Evolutionary conservation across 2,113 vertebrate species (phyloP).

Genomic region (Nymphicus hollandicus): DNA sequence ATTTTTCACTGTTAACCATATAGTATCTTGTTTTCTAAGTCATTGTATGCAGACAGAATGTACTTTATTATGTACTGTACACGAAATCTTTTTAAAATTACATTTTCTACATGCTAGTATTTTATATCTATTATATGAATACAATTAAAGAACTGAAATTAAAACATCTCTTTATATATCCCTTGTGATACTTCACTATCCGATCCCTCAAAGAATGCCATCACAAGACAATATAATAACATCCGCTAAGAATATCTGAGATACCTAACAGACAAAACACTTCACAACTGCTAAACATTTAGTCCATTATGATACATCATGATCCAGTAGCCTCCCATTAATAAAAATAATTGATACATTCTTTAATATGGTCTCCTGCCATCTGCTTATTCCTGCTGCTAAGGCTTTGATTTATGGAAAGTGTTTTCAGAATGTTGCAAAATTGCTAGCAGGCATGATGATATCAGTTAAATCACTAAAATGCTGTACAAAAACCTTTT

Average conservation of each 20-base stretch:
- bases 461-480: conserved; percentile 66
- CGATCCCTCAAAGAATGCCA: not conserved
- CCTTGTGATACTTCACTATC: conserved; percentile 30
- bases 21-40: conserved; percentile 72
- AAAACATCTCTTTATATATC: conserved; percentile 28
- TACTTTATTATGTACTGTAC: conserved; percentile 47
- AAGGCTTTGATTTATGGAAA: conserved; percentile 75
- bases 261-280: conserved; percentile 24
- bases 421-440: conserved; percentile 74
- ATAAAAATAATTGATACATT: conserved; percentile 73
- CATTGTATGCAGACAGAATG: conserved; percentile 53
- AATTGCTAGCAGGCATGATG: conserved; percentile 74
- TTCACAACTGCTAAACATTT: conserved; percentile 58
- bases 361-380: conserved; percentile 66
- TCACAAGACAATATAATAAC: not conserved
- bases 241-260: conserved; percentile 19
- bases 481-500: conserved; percentile 69
- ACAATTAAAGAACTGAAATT: conserved; percentile 56
- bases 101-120: conserved; percentile 54
- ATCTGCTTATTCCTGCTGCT: conserved; percentile 72
- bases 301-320: conserved; percentile 53
- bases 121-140: conserved; percentile 60
- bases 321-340: conserved; percentile 60
- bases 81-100: conserved; percentile 59
- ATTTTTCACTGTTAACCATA: conserved; percentile 74